Percentiles rank a stretch among this genome's conserved stretches.
These are phyloP conservation scores for Flexamia atlantica DNA, from an alignment of 2,888 invertebrate genomes.

Conservation along the genomic window DNA sequence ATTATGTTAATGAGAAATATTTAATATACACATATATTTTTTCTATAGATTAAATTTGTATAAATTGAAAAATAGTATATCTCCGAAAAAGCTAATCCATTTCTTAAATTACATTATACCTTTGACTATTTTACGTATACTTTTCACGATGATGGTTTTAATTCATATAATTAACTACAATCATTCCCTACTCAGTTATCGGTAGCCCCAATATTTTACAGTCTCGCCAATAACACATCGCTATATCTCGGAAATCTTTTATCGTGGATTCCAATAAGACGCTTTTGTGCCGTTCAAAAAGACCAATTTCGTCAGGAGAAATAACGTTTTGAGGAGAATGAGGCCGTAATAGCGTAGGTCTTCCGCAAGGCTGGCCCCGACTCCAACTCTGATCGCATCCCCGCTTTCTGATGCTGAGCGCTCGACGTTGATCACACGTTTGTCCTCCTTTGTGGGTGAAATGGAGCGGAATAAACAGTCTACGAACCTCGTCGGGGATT, in stretches of 20 bases:
- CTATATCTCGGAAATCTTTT: neutral
- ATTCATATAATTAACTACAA: too few species aligned
- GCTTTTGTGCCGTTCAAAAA: slow-evolving; percentile 49
- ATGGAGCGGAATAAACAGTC: neutral
- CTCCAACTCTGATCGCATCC: slow-evolving; percentile 12
- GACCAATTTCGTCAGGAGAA: slow-evolving; percentile 43
- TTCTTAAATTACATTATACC: too few species aligned
- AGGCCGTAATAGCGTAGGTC: slow-evolving; percentile 43
- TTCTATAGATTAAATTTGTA: too few species aligned
- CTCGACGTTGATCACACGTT: neutral
- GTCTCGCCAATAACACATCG: neutral
- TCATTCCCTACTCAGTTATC: too few species aligned
- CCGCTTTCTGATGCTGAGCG: slow-evolving; percentile 7
- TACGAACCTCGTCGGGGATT: neutral
- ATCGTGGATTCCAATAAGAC: slow-evolving; percentile 32
- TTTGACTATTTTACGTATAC: too few species aligned
- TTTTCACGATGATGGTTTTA: too few species aligned
- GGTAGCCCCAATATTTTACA: too few species aligned
- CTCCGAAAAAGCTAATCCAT: too few species aligned
- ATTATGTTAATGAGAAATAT: too few species aligned
- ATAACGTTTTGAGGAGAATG: slow-evolving; percentile 35
- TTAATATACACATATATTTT: too few species aligned
- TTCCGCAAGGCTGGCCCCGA: slow-evolving; percentile 23
- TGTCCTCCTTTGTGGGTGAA: neutral
- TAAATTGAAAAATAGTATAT: too few species aligned